Percentiles rank a stretch among this genome's conserved stretches.
These are phyloP conservation scores for Samia ricini DNA, from an alignment of 1,140 invertebrate genomes.

Conservation along the genomic window DNA sequence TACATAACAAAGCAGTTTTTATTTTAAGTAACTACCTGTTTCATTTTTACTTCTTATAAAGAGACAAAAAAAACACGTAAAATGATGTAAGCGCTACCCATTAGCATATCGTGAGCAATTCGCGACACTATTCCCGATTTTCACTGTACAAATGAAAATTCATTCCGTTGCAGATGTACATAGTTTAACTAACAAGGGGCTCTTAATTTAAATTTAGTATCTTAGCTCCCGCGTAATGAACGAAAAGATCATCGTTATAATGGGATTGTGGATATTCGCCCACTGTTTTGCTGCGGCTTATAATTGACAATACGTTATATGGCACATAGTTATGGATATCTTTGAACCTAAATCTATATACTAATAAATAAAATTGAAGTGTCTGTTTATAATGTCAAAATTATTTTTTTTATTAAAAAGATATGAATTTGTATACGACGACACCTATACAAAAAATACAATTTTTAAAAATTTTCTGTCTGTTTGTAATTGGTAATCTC, in stretches of 20 bases:
- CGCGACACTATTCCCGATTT: constrained; percentile 25
- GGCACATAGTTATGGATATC: background rate
- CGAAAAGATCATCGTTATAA: constrained; percentile 72
- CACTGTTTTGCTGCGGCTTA: background rate
- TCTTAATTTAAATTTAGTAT: constrained; percentile 77
- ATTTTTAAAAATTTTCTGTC: too few relatives aligned
- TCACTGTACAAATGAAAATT: constrained; percentile 57
- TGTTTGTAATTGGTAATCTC: too few relatives aligned
- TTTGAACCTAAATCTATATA: too few relatives aligned
- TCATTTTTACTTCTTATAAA: too few relatives aligned
- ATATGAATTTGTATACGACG: too few relatives aligned
- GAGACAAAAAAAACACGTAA: too few relatives aligned
- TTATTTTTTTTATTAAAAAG: too few relatives aligned
- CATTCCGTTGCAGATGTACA: constrained; percentile 57
- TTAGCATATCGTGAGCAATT: constrained; percentile 16
- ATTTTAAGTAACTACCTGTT: too few relatives aligned
- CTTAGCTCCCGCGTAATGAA: constrained; percentile 70
- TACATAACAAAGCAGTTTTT: too few relatives aligned
- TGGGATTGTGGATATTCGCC: constrained; percentile 56
- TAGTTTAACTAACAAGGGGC: constrained; percentile 72
- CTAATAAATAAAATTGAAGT: too few relatives aligned
- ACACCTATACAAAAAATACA: too few relatives aligned
- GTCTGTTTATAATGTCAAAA: too few relatives aligned
- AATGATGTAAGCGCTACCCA: background rate
- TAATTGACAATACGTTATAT: background rate